A percentile compares a stretch with the other conserved stretches of the same genome.
Evolutionary conservation across 2,113 vertebrate genomes (phyloP).

Genomic region (Centropristis striata): DNA sequence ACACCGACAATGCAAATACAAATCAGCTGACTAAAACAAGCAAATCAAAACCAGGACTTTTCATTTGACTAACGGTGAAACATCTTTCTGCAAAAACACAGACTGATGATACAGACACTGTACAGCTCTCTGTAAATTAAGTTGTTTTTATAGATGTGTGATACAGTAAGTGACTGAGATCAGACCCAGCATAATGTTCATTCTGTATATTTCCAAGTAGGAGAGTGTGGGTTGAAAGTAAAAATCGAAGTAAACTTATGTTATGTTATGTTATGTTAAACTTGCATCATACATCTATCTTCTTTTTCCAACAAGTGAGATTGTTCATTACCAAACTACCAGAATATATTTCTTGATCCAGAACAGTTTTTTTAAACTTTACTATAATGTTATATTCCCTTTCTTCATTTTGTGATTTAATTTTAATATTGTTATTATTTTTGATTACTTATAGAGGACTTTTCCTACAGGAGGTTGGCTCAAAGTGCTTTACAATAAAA

Average conservation of each 20-base stretch:
- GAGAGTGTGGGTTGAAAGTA: background rate
- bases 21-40: background rate
- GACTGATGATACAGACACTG: background rate
- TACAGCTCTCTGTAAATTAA: background rate
- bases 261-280: too few relatives aligned
- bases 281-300: background rate
- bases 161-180: background rate
- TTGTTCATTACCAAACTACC: background rate
- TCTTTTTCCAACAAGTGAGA: too few relatives aligned
- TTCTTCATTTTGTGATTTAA: background rate
- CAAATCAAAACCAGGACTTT: background rate
- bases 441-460: too few relatives aligned
- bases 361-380: background rate
- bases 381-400: background rate
- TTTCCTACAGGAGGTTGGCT: too few relatives aligned
- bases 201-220: background rate
- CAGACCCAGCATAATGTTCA: background rate
- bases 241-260: background rate
- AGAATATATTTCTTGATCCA: background rate
- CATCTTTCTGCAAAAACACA: background rate
- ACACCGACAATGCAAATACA: background rate
- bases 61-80: background rate
- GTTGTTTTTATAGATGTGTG: background rate
- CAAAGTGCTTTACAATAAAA: too few relatives aligned
- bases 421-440: background rate